Conservation (phyloP, 2,113 vertebrate genomes). For the Seriola quinqueradiata region DNA sequence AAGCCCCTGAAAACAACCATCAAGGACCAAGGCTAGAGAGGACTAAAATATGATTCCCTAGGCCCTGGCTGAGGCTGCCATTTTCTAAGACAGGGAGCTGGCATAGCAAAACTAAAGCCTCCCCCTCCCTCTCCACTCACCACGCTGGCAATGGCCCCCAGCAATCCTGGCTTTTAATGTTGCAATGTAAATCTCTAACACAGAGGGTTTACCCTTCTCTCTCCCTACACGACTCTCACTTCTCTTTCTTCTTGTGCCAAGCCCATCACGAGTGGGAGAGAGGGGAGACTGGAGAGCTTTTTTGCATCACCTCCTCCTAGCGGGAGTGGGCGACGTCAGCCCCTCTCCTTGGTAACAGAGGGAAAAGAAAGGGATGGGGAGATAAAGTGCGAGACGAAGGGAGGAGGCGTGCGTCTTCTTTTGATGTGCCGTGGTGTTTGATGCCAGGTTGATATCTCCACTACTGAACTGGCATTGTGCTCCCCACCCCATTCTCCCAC, state of each 20-base stretch:
- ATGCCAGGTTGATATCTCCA: conserved; percentile 77
- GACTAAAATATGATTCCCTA: conserved; percentile 20
- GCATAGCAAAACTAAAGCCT: conserved; percentile 45
- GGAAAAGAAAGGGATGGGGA: conserved; percentile 61
- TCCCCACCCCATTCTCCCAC: conserved; percentile 47
- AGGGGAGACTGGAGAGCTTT: conserved; percentile 71
- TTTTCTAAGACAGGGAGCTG: conserved; percentile 65
- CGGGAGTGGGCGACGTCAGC: conserved; percentile 79
- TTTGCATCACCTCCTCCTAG: conserved; percentile 79
- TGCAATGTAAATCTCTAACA: conserved; percentile 81
- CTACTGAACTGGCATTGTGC: conserved; percentile 66
- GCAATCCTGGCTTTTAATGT: conserved; percentile 76
- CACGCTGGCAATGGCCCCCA: conserved; percentile 58
- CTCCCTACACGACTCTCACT: conserved; percentile 58
- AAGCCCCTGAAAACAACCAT: too few relatives aligned
- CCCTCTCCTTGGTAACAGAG: conserved; percentile 76
- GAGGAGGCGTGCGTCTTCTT: conserved; percentile 64
- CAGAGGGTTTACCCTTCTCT: conserved; percentile 73
- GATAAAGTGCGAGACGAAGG: conserved; percentile 65
- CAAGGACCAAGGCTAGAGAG: neutral
- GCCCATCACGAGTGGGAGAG: conserved; percentile 72
- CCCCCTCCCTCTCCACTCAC: conserved; percentile 33
- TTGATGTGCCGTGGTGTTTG: conserved; percentile 79
- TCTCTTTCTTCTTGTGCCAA: conserved; percentile 82
- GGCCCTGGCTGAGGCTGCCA: conserved; percentile 36